Evolutionary conservation across 2,888 invertebrate species (phyloP), one percentile per base, ranked within the genome.

Genomic region (Lasioglossum marginatum): DNA sequence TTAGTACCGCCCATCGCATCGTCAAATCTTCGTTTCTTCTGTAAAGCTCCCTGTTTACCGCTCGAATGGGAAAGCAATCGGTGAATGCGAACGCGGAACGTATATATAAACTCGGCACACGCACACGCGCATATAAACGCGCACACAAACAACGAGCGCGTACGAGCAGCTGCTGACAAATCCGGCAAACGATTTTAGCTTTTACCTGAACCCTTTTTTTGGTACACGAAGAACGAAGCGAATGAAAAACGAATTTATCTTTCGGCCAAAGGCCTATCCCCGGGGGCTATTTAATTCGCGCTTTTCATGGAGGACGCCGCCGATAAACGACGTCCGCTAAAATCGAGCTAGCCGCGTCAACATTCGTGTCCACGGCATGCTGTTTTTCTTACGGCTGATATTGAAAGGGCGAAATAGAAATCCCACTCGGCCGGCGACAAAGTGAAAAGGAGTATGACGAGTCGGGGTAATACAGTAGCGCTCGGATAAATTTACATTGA

Each of bases 11-110:
- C 88, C 88, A 88, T 91, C 88, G 88, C 89, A 92, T 88, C 91
- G 87, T 84, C 89, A 91, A 90, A 91, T 92, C 91, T 91, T 88
- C 91, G 88, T 90, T 90, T 87, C 86, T 89, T 90, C 85, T 75
- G 88, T 74, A 87, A 90, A 86, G 90, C 85, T 85, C 77, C 34
- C 81, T 85, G 89, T 87, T 90, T 89, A 89, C 86, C 88, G 81
- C 82, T 87, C 78, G 81, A 88, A 83, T 87, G 84, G 80, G 82
- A 88, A 87, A 90, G 81, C 89, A 81, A 82, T 79, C 90, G 84
- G 72, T 74, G 71, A 45, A 81, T 72, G 72, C 63, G 48, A 34
- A 70, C 23, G 40, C 40, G 73, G 73, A n/a, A 27, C 27, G n/a
- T 72, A 37, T 48, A 63, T 40, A 48, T n/a, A 40, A 23, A 37